A percentile compares a stretch with the other conserved stretches of the same genome.
Evolutionary conservation across 2,888 invertebrate genomes (phyloP).

Genomic region (Lepas anatifera): DNA sequence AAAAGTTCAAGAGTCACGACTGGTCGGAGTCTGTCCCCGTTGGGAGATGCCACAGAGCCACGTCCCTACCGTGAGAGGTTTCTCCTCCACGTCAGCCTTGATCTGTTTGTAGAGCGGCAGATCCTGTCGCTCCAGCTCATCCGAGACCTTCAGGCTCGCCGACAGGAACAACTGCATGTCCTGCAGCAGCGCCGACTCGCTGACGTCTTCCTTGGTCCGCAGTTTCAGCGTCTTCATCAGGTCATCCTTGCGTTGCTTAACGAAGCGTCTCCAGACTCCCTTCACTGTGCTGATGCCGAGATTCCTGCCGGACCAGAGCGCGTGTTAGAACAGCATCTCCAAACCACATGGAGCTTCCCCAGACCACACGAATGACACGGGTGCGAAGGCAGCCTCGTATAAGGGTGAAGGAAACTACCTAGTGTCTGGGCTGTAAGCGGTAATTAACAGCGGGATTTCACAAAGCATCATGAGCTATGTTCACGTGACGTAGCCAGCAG

Average conservation of each 20-base stretch:
- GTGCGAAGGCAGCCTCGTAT: too few species aligned
- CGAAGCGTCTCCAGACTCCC: slow-evolving; percentile 4
- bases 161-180: not conserved
- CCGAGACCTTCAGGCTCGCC: not conserved
- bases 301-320: not conserved
- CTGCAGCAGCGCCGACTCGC: not conserved
- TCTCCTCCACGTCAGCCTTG: not conserved
- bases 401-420: too few species aligned
- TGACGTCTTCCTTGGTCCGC: not conserved
- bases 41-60: not conserved
- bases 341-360: too few species aligned
- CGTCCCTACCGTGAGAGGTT: not conserved
- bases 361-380: too few species aligned
- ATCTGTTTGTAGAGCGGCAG: slow-evolving; percentile 5
- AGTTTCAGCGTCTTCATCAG: slow-evolving; percentile 8
- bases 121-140: not conserved
- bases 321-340: too few species aligned
- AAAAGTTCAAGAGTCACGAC: too few species aligned
- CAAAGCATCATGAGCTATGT: too few species aligned
- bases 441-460: too few species aligned
- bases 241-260: slow-evolving; percentile 3
- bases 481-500: too few species aligned
- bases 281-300: slow-evolving; percentile 3
- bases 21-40: too few species aligned
- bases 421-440: too few species aligned